Percentiles rank a stretch among this genome's conserved stretches.
These are phyloP conservation scores for Micronycteris hirsuta DNA, from an alignment of 2,113 vertebrate genomes.

Conservation along the genomic window DNA sequence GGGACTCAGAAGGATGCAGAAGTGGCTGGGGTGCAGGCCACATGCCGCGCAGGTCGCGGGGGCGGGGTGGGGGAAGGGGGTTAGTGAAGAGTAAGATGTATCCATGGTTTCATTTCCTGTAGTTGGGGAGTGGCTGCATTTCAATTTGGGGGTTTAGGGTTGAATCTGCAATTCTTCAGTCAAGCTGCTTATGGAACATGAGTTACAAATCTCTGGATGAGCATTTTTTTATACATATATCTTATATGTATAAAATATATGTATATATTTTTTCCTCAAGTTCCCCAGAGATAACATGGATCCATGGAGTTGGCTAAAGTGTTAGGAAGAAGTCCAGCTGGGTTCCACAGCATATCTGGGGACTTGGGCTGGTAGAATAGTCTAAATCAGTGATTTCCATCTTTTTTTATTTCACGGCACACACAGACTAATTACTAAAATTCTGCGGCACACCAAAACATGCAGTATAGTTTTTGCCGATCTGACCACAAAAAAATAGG, in stretches of 20 bases:
- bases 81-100: background rate
- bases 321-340: background rate
- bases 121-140: background rate
- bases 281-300: background rate
- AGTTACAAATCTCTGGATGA: too few species aligned
- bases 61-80: too few species aligned
- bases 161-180: background rate
- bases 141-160: background rate
- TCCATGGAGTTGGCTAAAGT: background rate
- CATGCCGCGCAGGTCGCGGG: fast-evolving
- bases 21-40: background rate
- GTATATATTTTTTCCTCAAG: background rate
- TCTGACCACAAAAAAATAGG: background rate
- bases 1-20: background rate
- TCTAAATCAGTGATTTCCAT: background rate
- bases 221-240: too few species aligned
- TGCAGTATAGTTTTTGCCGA: background rate
- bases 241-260: too few species aligned
- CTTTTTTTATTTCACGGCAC: background rate
- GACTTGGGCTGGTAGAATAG: background rate
- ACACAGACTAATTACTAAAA: background rate
- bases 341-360: background rate
- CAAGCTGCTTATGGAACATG: background rate
- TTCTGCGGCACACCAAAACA: background rate
- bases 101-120: background rate